A percentile compares a stretch with the other conserved stretches of the same genome.
These are phyloP conservation scores for Eleutherodactylus coqui DNA, from an alignment of 2,797 vertebrate genomes.

Conservation along the genomic window DNA sequence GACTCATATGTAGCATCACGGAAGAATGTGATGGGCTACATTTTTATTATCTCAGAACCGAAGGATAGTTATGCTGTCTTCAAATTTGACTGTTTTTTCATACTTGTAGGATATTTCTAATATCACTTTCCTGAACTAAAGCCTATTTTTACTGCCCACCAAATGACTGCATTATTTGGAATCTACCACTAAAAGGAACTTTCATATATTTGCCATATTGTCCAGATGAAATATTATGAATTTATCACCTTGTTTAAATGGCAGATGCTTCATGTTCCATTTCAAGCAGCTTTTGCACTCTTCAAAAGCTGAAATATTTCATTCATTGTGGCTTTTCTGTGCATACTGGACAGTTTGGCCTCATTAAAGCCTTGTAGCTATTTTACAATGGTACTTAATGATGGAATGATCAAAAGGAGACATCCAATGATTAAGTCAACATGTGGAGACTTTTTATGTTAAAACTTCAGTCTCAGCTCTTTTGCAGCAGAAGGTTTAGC, in stretches of 20 bases:
- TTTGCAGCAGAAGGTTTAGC: conserved; percentile 52
- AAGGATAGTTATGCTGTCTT: neutral
- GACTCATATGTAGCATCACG: neutral
- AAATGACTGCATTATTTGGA: conserved; percentile 48
- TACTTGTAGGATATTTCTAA: conserved; percentile 39
- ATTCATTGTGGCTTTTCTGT: conserved; percentile 61
- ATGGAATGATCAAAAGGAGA: conserved; percentile 36
- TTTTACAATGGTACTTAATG: conserved; percentile 58
- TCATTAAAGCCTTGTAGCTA: conserved; percentile 40
- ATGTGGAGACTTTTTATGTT: conserved; percentile 47
- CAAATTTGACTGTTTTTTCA: neutral
- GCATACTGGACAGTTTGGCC: conserved; percentile 61
- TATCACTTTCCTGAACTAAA: conserved; percentile 41
- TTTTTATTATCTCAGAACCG: neutral
- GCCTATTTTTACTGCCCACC: conserved; percentile 47
- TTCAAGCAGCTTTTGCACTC: neutral
- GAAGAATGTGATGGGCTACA: neutral
- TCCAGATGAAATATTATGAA: conserved; percentile 57
- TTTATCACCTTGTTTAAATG: conserved; percentile 59
- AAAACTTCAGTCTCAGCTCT: conserved; percentile 56
- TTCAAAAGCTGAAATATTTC: conserved; percentile 52
- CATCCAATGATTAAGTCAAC: conserved; percentile 55
- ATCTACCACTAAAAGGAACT: conserved; percentile 47
- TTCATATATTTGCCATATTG: conserved; percentile 53
- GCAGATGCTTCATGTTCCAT: neutral